Evolutionary conservation across 2,113 vertebrate species (phyloP).

Genomic region (Uria aalge): DNA sequence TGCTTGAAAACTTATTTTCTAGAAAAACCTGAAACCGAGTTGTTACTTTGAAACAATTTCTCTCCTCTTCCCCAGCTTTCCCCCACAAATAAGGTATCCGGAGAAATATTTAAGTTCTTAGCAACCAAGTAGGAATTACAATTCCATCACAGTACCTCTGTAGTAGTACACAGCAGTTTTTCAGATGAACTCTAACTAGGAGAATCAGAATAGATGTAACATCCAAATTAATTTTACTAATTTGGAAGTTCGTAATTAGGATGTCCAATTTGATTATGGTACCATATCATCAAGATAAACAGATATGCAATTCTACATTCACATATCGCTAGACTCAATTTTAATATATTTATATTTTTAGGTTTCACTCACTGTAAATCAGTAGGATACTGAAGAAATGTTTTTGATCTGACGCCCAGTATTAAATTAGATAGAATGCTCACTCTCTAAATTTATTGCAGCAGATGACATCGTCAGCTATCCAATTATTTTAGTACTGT

Average conservation of each 20-base stretch:
- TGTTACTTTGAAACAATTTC: not conserved
- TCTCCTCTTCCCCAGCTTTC: not conserved
- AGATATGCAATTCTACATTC: not conserved
- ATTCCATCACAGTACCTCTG: not conserved
- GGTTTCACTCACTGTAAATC: conserved; percentile 3
- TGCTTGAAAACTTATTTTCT: not conserved
- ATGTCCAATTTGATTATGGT: not conserved
- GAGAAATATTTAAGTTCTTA: not conserved
- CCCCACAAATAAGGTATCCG: not conserved
- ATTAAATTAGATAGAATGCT: conserved; percentile 55
- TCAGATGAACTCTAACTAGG: not conserved
- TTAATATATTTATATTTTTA: conserved; percentile 21
- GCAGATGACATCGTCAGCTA: conserved; percentile 39
- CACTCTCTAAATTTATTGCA: conserved; percentile 57
- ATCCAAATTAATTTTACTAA: not conserved
- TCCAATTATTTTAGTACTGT: conserved; percentile 59
- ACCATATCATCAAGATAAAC: not conserved
- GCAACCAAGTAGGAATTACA: not conserved
- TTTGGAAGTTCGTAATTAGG: not conserved
- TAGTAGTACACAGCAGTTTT: not conserved
- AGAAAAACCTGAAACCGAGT: not conserved
- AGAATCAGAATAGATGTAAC: not conserved
- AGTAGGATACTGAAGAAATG: not conserved
- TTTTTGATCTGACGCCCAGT: conserved; percentile 40
- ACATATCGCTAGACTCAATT: not conserved